Base-by-base conservation (phyloP, 2,113 vertebrate species). In the Podarcis muralis region DNA sequence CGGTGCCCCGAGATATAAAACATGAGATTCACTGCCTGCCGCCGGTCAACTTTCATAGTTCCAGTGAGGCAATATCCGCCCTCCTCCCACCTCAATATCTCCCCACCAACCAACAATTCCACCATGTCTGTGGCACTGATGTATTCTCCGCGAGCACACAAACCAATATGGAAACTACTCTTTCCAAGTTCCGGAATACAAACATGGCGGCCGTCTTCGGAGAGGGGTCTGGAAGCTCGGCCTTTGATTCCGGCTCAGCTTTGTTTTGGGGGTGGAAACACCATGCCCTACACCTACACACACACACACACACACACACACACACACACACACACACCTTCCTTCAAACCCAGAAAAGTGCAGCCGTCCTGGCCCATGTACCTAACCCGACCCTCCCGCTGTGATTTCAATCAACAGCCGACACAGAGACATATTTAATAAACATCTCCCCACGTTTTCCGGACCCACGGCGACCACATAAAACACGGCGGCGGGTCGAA, bases 391-490 rank as follows among this genome's bases (percentile, higher is more conserved):
- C 22, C 88, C 89, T 86, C 88, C 92, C 66, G 3, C 9, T 0
- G 37, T 32, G 53, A 53, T 43, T 79, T 81, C 87, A 43, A 87
- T 68, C 87, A 83, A 85, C 11, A 69, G 72, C 48, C 9, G 80
- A 77, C 37, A 66, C 2, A 74, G 89, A 90, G 93, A 76, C 13
- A 1, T 78, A 83, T 5, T 84, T 83, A 88, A 90, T 88, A 84
- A 11, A 83, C 18, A 71, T 80, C 72, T 0, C 0, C 71, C 11
- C 0, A 32, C 53, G 35, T 85, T 83, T 78, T n/a, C 90, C 89
- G 23, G 57, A 80, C 0, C 62, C 82, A 1, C 0, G 43, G 59
- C 74, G 22, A 4, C 80, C 74, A 69, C 85, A 76, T 68, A 87
- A 57, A 76, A 92, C 87, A 72, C 75, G 11, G 9, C 12, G 30